Base-by-base conservation (phyloP, 1,140 invertebrate genomes). In the Lordiphosa collinella region DNA sequence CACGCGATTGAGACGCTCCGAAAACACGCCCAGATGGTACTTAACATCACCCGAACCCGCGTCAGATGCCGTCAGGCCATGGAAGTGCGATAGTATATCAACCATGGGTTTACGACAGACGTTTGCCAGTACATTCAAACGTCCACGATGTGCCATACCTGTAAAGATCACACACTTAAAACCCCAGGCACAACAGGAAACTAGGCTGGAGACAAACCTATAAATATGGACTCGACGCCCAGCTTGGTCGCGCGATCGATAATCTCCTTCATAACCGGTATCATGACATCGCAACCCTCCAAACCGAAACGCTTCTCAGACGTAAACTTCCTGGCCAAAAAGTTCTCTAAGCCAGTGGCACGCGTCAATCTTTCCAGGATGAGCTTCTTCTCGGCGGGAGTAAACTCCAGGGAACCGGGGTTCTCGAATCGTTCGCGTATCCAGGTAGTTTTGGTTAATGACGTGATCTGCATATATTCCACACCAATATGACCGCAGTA, bases 121-220 rank as follows among this genome's bases (percentile, higher is more conserved):
- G 88, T 98, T 98, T 1, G 96, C 94, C 58, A 98, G 86, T 9
- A 97, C 95, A 89, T 98, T 98, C 7, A 98, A 86, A 6, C 97
- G 93, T 13, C 97, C 97, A 86, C 96, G 92, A 91, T 98, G 97
- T 18, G 97, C 95, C 96, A 98, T 97, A 22, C 96, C 97, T 89
- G 97, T 94, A 7, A 95, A 91, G 52, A 96, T 7, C 22, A 18
- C 22, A 7, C 6, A 7, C 5, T 0, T 6, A 1, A 25, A 5
- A 0, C 5, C 5, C 4, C 14, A 8, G 38, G 2, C 13, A 38
- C 29, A 7, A 4, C 3, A 18, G 4, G 3, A 4, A 3, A 18
- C 16, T 4, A 4, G 4, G 2, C 16, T 18, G 3, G 3, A 4
- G 3, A 4, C 16, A 18, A 2, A 64, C 61, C 61, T 16, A 67